Conservation (phyloP, 2,888 invertebrate species). For the Meghimatium bilineatum region DNA sequence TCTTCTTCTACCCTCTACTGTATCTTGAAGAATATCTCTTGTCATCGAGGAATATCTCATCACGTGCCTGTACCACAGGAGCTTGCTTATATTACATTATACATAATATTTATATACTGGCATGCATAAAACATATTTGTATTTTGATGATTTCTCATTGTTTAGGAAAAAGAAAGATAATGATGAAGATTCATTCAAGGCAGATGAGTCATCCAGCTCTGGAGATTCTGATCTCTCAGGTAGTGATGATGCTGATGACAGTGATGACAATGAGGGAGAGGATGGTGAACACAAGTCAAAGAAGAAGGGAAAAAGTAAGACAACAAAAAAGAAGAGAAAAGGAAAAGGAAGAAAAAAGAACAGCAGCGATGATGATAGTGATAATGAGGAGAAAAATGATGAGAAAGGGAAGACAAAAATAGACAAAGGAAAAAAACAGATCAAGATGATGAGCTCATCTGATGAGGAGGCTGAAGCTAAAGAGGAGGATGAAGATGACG, state of each 20-base stretch:
- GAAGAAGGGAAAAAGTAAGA: constrained; percentile 51
- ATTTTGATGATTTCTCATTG: not conserved
- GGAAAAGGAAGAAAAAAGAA: constrained; percentile 38
- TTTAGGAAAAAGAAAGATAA: constrained; percentile 49
- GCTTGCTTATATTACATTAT: too few relatives aligned
- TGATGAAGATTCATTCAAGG: constrained; percentile 40
- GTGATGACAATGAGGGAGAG: constrained; percentile 42
- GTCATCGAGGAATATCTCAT: too few relatives aligned
- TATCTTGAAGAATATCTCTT: too few relatives aligned
- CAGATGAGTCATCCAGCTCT: constrained; percentile 31
- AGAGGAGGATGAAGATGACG: constrained; percentile 46
- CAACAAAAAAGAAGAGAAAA: constrained; percentile 43
- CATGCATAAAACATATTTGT: not conserved
- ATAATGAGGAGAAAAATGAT: constrained; percentile 57
- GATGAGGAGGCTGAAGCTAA: constrained; percentile 58
- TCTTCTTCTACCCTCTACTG: too few relatives aligned
- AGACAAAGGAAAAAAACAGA: constrained; percentile 52
- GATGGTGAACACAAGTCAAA: constrained; percentile 42
- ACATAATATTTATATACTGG: not conserved
- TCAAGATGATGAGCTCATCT: constrained; percentile 56
- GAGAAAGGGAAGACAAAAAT: constrained; percentile 58
- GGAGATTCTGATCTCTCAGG: constrained; percentile 43
- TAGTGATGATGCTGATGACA: constrained; percentile 48
- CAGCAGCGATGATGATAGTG: constrained; percentile 58
- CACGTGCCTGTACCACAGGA: too few relatives aligned